These are phyloP conservation scores for Tachysurus vachellii DNA, from an alignment of 2,113 vertebrate species.

Conservation along the genomic window DNA sequence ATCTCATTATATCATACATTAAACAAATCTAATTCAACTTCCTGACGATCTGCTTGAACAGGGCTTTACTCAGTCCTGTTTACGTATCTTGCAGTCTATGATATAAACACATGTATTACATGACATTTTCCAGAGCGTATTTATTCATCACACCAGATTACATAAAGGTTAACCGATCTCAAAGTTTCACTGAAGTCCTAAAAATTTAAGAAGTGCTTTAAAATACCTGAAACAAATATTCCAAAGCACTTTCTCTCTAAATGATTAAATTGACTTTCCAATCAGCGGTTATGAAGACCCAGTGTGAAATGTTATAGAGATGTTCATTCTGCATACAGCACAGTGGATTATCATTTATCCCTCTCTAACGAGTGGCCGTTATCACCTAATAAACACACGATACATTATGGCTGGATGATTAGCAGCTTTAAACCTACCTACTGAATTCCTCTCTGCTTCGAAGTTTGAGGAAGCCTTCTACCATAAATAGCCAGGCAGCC, in stretches of 20 bases:
- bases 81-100: not conserved
- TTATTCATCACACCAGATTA: constrained; percentile 2
- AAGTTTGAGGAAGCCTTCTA: constrained; percentile 63
- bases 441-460: constrained; percentile 59
- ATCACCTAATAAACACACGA: constrained; percentile 43
- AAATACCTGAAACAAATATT: constrained; percentile 11
- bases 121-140: constrained; percentile 3
- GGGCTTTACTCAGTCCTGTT: constrained; percentile 4
- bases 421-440: constrained; percentile 59
- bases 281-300: constrained; percentile 29
- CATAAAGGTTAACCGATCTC: constrained; percentile 24
- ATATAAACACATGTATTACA: not conserved
- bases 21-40: constrained; percentile 9
- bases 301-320: constrained; percentile 14
- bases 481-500: constrained; percentile 77
- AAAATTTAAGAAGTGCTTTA: constrained; percentile 42
- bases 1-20: constrained; percentile 6
- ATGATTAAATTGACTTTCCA: constrained; percentile 42
- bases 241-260: not conserved
- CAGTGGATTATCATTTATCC: not conserved
- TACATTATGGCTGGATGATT: constrained; percentile 53
- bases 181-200: constrained; percentile 27
- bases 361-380: constrained; percentile 23
- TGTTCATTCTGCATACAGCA: not conserved
- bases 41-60: not conserved